phyloP scores from a whole-genome alignment of 2,797 vertebrate genomes.

The Cossypha niveicapilla region DNA sequence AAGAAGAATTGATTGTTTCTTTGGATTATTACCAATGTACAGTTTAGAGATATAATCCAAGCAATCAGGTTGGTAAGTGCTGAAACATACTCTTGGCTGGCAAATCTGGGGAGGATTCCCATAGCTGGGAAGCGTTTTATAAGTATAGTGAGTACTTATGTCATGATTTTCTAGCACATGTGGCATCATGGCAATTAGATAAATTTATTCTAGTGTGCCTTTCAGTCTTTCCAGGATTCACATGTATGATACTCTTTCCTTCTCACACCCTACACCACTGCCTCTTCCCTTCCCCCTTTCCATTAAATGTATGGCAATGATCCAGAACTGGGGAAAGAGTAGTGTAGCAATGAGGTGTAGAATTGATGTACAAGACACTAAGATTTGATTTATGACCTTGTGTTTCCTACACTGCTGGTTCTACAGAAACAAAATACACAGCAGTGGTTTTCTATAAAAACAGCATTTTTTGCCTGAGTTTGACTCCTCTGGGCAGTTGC shows the following conservation, averaged over 20 bases:
- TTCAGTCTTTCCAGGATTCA: neutral
- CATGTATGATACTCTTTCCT: neutral
- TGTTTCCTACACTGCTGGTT: neutral
- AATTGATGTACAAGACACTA: neutral
- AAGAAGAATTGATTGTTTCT: neutral
- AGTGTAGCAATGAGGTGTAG: neutral
- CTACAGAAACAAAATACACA: neutral
- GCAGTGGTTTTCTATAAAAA: neutral
- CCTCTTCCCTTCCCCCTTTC: neutral
- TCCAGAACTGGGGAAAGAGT: neutral
- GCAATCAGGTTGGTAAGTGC: neutral
- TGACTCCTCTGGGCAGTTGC: neutral
- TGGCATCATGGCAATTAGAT: neutral
- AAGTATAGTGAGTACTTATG: accelerated
- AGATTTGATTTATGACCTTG: neutral
- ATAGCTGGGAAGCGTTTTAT: neutral
- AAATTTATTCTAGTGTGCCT: neutral
- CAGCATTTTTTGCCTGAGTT: neutral
- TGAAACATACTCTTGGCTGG: neutral
- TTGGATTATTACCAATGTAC: neutral
- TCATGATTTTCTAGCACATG: neutral
- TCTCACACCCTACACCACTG: neutral
- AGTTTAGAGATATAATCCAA: neutral
- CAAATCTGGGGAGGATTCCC: neutral
- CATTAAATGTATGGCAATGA: neutral